These are phyloP conservation scores for Xiphorhynchus elegans DNA, from an alignment of 2,113 vertebrate species.

Conservation along the genomic window DNA sequence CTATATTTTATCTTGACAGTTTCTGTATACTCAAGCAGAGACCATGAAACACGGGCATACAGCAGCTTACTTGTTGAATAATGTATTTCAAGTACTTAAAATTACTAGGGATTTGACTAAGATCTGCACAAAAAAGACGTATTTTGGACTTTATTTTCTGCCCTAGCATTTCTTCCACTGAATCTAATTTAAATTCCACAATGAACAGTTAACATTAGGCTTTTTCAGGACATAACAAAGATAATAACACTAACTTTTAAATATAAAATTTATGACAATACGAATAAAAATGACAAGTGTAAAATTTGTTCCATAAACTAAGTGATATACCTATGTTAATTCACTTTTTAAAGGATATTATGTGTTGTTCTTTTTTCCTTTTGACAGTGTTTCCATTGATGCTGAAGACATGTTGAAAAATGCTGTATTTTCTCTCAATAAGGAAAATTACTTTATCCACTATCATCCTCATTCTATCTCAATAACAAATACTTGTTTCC, in stretches of 20 bases:
- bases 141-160: slow-evolving; percentile 75
- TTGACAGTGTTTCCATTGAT: slow-evolving; percentile 77
- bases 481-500: slow-evolving; percentile 76
- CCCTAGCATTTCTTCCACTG: slow-evolving; percentile 59
- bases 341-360: slow-evolving; percentile 75
- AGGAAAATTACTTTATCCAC: slow-evolving; percentile 76
- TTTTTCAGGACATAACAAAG: slow-evolving; percentile 68
- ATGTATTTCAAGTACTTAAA: slow-evolving; percentile 77
- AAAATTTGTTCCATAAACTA: slow-evolving; percentile 78
- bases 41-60: slow-evolving; percentile 70
- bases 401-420: slow-evolving; percentile 78
- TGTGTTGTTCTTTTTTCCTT: slow-evolving; percentile 70
- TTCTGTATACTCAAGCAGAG: slow-evolving; percentile 69
- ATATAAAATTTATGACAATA: slow-evolving; percentile 73
- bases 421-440: slow-evolving; percentile 76
- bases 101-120: slow-evolving; percentile 72
- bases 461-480: slow-evolving; percentile 73
- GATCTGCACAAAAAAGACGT: slow-evolving; percentile 70
- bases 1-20: slow-evolving; percentile 74
- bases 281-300: slow-evolving; percentile 75
- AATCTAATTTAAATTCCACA: slow-evolving; percentile 66
- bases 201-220: slow-evolving; percentile 62
- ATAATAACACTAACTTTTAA: slow-evolving; percentile 69
- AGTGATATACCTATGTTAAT: slow-evolving; percentile 78
- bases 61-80: slow-evolving; percentile 78